Evolutionary conservation across 92 coral and sea anemone species (phyloP).

Genomic region (Zoanthus solanderi): DNA sequence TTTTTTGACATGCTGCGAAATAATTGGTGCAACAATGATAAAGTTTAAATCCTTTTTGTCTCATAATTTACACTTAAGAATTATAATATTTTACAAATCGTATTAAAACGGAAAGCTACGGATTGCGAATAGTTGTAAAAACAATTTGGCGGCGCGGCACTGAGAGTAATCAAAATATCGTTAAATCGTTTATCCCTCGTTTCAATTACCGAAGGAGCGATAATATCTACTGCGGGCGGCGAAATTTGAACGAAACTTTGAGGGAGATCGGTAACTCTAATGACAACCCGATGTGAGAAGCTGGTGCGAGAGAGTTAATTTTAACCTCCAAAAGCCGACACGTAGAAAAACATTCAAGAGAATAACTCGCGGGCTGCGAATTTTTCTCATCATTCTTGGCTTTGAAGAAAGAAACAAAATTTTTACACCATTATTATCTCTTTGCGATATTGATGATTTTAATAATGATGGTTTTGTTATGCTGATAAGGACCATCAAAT

Average conservation of each 20-base stretch:
- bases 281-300: constrained; percentile 35
- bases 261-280: constrained; percentile 38
- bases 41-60: not conserved
- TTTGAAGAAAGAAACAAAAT: not conserved
- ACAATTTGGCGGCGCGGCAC: constrained; percentile 42
- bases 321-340: constrained; percentile 36
- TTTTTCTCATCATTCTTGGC: not conserved
- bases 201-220: constrained; percentile 41
- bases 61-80: not conserved
- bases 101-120: not conserved
- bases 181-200: constrained; percentile 54
- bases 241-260: constrained; percentile 46
- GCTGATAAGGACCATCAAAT: not conserved
- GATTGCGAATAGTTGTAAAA: not conserved
- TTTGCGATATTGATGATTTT: not conserved
- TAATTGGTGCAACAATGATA: not conserved
- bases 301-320: constrained; percentile 22
- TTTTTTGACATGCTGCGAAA: not conserved
- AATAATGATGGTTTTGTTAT: not conserved
- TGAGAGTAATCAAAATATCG: constrained; percentile 41
- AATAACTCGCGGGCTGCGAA: not conserved
- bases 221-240: constrained; percentile 46
- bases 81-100: no score
- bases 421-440: not conserved
- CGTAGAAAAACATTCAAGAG: not conserved